Base-by-base conservation (phyloP, 2,888 invertebrate genomes). In the Dasysyrphus albostriatus region DNA sequence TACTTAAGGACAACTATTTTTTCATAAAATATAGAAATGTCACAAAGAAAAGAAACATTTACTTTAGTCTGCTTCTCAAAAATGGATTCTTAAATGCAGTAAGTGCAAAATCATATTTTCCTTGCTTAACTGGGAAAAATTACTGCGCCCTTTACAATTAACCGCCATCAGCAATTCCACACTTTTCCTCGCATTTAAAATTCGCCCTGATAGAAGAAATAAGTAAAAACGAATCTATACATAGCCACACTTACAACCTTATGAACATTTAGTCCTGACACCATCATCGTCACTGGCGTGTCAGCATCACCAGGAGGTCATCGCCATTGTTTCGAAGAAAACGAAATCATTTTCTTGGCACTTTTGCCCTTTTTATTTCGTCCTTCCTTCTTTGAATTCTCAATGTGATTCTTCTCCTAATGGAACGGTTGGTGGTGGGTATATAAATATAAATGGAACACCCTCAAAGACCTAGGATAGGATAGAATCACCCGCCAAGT, bases 261-360 rank as follows among this genome's bases (percentile, higher is more conserved):
- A 61, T 59, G 61, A 44, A 61, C 76, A 72, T 81, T 76, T 70
- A 75, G 56, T 47, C 63, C 16, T 49, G 69, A 63, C 81, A 74
- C 67, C 42, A 69, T 76, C 44, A 67, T 14, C 54, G n/a, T 67
- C 47, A 37, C 14, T 37, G 49, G 9, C 19, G 49, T 16, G 16
- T n/a, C 54, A 44, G n/a, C 74, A 65, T 54, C 77, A 73, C 59
- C 56, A 54, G 59, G 73, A 73, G 84, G 85, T 78, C 73, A 85
- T 82, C 82, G 77, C 76, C 76, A 84, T 84, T 84, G 85, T 82
- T 82, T 85, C 58, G 59, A 76, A 74, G 69, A 74, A 78, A 85
- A 82, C 77, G 69, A 82, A 82, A 85, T 78, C 59, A 85, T 85
- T 81, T 85, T 81, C 77, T 81, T 81, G 84, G 69, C 73, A 81